phyloP scores from a whole-genome alignment of 2,113 vertebrate species.

The Chloropsis cyanopogon region DNA sequence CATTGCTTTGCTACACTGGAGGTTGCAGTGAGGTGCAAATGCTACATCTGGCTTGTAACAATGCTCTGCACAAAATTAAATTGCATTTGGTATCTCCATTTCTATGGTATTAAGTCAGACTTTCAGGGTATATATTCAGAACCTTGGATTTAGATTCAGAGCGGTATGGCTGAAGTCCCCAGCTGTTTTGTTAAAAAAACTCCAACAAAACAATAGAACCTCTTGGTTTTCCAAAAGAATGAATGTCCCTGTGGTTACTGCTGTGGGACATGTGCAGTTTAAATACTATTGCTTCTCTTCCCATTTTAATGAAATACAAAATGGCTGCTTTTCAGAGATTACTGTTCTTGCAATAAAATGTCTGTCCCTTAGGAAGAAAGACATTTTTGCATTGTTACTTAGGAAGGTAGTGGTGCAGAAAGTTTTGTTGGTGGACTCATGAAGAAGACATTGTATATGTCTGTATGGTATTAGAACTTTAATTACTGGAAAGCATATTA shows the following conservation, averaged over 20 bases:
- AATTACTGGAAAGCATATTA: background rate
- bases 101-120: background rate
- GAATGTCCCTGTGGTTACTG: background rate
- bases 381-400: background rate
- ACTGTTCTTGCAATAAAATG: slow-evolving; percentile 43
- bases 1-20: background rate
- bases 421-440: slow-evolving; percentile 17
- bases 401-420: background rate
- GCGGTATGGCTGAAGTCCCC: background rate
- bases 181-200: background rate
- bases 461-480: slow-evolving; percentile 24
- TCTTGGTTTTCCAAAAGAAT: background rate
- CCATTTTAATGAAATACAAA: slow-evolving; percentile 53
- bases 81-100: background rate
- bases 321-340: slow-evolving; percentile 41
- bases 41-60: background rate
- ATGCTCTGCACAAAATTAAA: background rate
- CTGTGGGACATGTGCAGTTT: background rate
- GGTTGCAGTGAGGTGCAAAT: background rate
- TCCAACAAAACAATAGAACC: background rate
- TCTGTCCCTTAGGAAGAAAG: background rate
- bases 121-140: background rate
- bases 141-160: slow-evolving; percentile 35
- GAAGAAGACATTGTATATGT: slow-evolving; percentile 23
- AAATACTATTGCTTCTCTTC: slow-evolving; percentile 48